phyloP scores from a whole-genome alignment of 2,797 vertebrate genomes.

The Dromococcyx pavoninus region DNA sequence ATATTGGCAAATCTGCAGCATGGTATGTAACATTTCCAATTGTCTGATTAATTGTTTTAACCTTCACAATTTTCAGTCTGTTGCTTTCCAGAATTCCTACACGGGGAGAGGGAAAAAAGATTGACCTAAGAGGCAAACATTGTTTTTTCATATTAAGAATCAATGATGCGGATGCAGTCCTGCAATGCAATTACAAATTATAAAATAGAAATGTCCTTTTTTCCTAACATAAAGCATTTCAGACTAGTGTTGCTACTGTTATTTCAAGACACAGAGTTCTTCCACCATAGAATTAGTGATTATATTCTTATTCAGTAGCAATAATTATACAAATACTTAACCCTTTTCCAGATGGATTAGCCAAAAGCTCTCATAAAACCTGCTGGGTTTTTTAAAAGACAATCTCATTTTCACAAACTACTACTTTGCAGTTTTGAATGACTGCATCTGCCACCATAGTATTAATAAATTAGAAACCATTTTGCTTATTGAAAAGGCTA shows the following conservation, averaged over 20 bases:
- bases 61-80: slow-evolving; percentile 84
- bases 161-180: not conserved
- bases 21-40: slow-evolving; percentile 87
- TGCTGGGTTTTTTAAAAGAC: not conserved
- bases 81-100: slow-evolving; percentile 95
- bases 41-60: slow-evolving; percentile 85
- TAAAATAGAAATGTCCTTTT: not conserved
- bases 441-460: not conserved
- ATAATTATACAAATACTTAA: not conserved
- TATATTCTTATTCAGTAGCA: not conserved
- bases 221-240: not conserved
- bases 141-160: not conserved
- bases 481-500: not conserved
- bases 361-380: not conserved
- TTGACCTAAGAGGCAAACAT: not conserved
- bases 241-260: not conserved
- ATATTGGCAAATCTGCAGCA: slow-evolving; percentile 91
- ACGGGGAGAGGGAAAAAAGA: not conserved
- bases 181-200: not conserved
- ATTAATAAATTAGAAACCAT: not conserved
- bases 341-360: not conserved
- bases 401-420: not conserved
- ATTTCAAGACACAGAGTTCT: not conserved
- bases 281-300: not conserved
- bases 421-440: not conserved